phyloP scores from a whole-genome alignment of 2,113 vertebrate species.

The Enhydra lutris region DNA sequence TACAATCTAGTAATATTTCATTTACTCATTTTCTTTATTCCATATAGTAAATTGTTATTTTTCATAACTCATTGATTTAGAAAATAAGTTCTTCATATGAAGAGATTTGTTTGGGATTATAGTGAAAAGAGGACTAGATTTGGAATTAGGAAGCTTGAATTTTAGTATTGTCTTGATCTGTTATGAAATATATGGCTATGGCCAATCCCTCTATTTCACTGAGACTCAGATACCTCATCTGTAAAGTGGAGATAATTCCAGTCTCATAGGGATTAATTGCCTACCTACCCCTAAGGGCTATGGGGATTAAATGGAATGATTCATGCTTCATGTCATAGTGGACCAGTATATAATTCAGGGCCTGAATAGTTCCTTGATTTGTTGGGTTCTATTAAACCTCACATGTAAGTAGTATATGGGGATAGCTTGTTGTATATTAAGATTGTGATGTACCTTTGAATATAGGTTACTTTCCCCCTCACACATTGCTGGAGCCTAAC shows the following conservation, averaged over 20 bases:
- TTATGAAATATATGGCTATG: background rate
- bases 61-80: conserved; percentile 23
- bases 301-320: background rate
- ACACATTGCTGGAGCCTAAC: background rate
- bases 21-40: conserved; percentile 1
- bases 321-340: background rate
- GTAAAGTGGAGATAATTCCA: background rate
- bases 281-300: background rate
- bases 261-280: background rate
- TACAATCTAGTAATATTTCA: background rate
- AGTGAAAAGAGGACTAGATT: background rate
- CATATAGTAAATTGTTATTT: conserved; percentile 8
- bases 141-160: background rate
- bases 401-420: background rate
- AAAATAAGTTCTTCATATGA: conserved; percentile 18
- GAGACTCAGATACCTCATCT: background rate
- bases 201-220: background rate
- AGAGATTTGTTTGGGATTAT: background rate
- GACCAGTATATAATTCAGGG: background rate
- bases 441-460: background rate
- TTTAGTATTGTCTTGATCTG: background rate
- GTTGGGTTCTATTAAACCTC: background rate
- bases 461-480: background rate
- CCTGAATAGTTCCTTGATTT: background rate
- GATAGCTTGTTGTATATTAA: background rate